A percentile compares a stretch with the other conserved stretches of the same genome.
These are phyloP conservation scores for Hydrolagus colliei DNA, from an alignment of 2,797 vertebrate genomes.

Conservation along the genomic window DNA sequence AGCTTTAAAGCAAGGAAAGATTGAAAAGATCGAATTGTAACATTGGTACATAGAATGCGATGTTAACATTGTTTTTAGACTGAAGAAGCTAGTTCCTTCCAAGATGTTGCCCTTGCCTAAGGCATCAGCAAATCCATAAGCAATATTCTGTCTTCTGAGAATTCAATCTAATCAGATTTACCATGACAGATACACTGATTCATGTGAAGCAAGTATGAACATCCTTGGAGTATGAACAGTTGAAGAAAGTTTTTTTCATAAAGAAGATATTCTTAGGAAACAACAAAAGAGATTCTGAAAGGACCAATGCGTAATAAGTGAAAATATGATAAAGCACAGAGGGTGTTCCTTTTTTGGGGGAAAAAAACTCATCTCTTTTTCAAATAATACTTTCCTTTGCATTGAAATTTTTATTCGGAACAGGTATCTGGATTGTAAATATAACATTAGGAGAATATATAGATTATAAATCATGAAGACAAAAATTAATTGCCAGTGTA, in stretches of 20 bases:
- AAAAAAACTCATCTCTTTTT: neutral
- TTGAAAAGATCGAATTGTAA: neutral
- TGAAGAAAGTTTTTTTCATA: neutral
- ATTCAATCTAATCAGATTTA: conserved; percentile 10
- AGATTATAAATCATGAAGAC: neutral
- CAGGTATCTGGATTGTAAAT: neutral
- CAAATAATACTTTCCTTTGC: neutral
- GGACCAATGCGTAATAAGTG: neutral
- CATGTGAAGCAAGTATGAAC: neutral
- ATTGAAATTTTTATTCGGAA: neutral
- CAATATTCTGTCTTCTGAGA: neutral
- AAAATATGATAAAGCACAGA: too few relatives aligned
- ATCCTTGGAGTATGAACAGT: neutral
- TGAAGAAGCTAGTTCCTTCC: neutral
- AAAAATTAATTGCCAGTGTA: too few relatives aligned
- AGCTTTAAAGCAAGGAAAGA: neutral
- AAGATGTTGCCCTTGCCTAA: neutral
- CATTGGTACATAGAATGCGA: too few relatives aligned
- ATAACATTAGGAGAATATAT: neutral
- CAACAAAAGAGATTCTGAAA: too few relatives aligned
- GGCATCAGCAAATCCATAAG: too few relatives aligned
- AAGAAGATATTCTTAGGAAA: neutral
- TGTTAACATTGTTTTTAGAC: neutral
- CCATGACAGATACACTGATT: neutral
- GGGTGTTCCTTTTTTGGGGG: too few relatives aligned